Percentiles rank a stretch among this genome's conserved stretches.
Conservation (phyloP, 30 jellyfish, hydroid and myxozoan genomes). For the Hydractinia echinata region DNA sequence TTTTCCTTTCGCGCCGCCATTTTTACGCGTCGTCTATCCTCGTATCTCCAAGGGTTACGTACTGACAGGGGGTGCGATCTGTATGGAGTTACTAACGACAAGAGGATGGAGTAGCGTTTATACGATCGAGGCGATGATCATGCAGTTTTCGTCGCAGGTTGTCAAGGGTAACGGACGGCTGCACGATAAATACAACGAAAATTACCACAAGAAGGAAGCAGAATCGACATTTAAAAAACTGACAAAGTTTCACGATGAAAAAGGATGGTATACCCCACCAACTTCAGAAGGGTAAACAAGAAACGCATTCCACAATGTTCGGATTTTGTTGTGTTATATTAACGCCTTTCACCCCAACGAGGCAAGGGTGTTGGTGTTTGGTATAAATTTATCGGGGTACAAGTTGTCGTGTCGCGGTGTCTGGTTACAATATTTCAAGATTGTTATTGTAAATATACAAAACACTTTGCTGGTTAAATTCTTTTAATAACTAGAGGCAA, state of each 20-base stretch:
- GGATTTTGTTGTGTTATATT: too few relatives aligned
- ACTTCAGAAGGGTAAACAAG: constrained; percentile 53
- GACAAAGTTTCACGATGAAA: constrained; percentile 60
- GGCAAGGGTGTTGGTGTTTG: too few relatives aligned
- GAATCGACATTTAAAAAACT: constrained; percentile 64
- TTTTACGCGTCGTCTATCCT: constrained; percentile 77
- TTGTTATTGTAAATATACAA: too few relatives aligned
- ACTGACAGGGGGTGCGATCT: constrained; percentile 87
- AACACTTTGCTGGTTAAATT: too few relatives aligned
- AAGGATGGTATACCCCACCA: constrained; percentile 88
- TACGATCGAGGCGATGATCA: constrained; percentile 69
- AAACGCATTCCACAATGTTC: not conserved
- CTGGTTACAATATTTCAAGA: too few relatives aligned
- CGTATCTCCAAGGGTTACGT: constrained; percentile 70
- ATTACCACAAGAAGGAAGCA: constrained; percentile 54
- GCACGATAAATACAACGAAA: constrained; percentile 31
- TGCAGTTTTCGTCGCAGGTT: constrained; percentile 74
- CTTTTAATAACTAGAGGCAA: too few relatives aligned
- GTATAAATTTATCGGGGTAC: too few relatives aligned
- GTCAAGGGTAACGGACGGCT: constrained; percentile 78
- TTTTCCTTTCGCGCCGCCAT: constrained; percentile 85
- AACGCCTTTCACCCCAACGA: too few relatives aligned
- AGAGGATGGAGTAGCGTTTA: constrained; percentile 91
- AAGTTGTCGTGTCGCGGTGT: too few relatives aligned
- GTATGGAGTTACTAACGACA: constrained; percentile 84